Base-by-base conservation (phyloP, 2,113 vertebrate species). In the Strigops habroptila region DNA sequence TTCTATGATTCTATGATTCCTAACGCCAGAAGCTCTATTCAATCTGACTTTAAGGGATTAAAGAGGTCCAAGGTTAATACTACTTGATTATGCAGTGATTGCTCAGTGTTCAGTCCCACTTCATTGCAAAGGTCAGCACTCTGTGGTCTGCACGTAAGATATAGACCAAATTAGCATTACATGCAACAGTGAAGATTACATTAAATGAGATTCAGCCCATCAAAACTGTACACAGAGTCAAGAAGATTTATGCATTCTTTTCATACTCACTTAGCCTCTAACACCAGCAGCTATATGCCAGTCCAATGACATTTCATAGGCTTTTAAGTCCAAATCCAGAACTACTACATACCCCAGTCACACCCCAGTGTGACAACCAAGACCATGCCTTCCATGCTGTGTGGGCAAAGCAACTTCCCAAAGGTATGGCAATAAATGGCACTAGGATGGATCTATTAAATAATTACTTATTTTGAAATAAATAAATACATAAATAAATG, bases 391-490 rank as follows among this genome's bases (percentile, higher is more conserved):
- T 48, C 41, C 16, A 4, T 4, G 30, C 25, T 21, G 18, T 6
- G 16, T 35, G 18, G 25, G 46, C 77, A 49, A 14, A 46, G 44
- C 5, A 64, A 11, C 2, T 65, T 53, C 48, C 31, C 3, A 1
- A 59, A 17, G 22, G 25, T 12, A 10, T 0, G 4, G 17, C 28
- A 84, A 33, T 5, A 37, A 75, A 48, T 0, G 0, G 8, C 39
- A 18, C 1, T 43, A 41, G 39, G 39, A 82, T 69, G 53, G 31
- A 48, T 16, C 46, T n/a, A 44, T 22, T 33, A 49, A 59, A 9
- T 16, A 51, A 60, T 23, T 37, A 7, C 17, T 43, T 6, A 10
- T 43, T 75, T 53, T 7, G 11, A 33, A 75, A 51, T 67, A 76
- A 57, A 41, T 1, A 49, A 37, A 19, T 14, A 14, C 41, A 9